Evolutionary conservation across 2,888 invertebrate genomes (phyloP).

Genomic region (Protophormia terraenovae): DNA sequence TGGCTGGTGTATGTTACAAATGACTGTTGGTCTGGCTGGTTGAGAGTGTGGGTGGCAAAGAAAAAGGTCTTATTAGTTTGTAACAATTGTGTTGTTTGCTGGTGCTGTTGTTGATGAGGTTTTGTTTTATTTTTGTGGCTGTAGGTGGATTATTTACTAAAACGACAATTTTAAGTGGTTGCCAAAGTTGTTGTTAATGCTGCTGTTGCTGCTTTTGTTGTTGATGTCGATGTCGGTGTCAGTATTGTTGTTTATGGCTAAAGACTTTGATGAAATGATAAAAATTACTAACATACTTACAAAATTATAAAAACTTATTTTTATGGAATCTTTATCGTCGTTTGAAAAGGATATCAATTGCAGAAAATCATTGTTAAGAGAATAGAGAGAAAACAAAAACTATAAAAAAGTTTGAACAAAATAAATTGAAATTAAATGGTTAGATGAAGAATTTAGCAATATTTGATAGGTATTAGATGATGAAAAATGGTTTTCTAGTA

Average conservation of each 20-base stretch:
- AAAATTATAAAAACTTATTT: constrained; percentile 8
- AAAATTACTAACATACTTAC: not conserved
- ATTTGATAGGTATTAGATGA: not conserved
- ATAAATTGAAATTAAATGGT: constrained; percentile 16
- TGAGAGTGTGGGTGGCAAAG: constrained; percentile 24
- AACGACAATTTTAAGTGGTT: constrained; percentile 18
- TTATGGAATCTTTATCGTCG: not conserved
- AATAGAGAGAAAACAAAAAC: not conserved
- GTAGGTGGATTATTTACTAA: constrained; percentile 24
- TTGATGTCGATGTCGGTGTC: constrained; percentile 4
- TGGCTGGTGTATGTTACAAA: constrained; percentile 42
- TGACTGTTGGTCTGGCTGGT: not conserved
- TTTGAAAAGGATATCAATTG: constrained; percentile 43
- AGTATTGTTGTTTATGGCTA: constrained; percentile 24
- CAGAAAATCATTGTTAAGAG: constrained; percentile 18
- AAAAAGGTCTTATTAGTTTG: not conserved
- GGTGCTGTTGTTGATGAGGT: constrained; percentile 3
- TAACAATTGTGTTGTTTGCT: not conserved
- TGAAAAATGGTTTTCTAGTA: constrained; percentile 4
- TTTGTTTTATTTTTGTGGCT: constrained; percentile 19
- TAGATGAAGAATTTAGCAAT: not conserved
- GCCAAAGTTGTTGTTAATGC: constrained; percentile 19
- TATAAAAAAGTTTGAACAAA: not conserved
- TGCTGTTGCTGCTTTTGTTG: not conserved
- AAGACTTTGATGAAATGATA: constrained; percentile 46